Evolutionary conservation across 2,113 vertebrate genomes (phyloP), one percentile per base, ranked within the genome.

Genomic region (Hiodon tergisus): DNA sequence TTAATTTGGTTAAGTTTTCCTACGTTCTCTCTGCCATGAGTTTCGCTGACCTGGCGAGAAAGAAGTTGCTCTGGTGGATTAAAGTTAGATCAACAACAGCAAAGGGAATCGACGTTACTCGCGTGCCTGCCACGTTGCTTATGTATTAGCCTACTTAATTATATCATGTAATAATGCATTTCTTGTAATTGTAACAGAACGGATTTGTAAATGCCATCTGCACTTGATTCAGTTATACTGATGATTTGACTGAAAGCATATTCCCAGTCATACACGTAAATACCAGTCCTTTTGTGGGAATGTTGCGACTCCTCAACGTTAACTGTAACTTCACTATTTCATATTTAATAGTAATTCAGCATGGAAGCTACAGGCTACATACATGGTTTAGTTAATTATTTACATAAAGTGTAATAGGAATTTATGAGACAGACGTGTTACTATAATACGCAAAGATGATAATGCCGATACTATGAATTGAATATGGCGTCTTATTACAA

Each of bases 1-100:
- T 87, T 89, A 89, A 85, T 90, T 91, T 87, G 87, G 91, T 89
- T 87, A 89, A 87, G 85, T 81, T 77, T 78, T 79, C 85, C 82
- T 85, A 31, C 16, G 50, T 31, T 16, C 17, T 62, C 59, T 62
- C 59, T 62, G 6, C 62, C 53, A 67, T 74, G 14, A 53, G 31
- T 51, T 69, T 13, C 69, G 16, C 47, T 62, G 59, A 62, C 47
- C 57, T n/a, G 71, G 46, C 47, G 3, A n/a, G n/a, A 31, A 31
- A 31, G 31, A 48, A 72, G 31, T 72, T 52, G 58, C 16, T 57
- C 31, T 16, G 2, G 52, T n/a, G 9, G 47, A 62, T 72, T 61
- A 52, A 51, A 31, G 14, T 48, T 72, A 17, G 69, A 71, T 72
- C 6, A 61, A 61, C 71, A 57, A 57, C 54, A 14, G 10, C 46